Percentiles rank a stretch among this genome's conserved stretches.
phyloP scores from a whole-genome alignment of 2,888 invertebrate genomes.

The Anarsia innoxiella region DNA sequence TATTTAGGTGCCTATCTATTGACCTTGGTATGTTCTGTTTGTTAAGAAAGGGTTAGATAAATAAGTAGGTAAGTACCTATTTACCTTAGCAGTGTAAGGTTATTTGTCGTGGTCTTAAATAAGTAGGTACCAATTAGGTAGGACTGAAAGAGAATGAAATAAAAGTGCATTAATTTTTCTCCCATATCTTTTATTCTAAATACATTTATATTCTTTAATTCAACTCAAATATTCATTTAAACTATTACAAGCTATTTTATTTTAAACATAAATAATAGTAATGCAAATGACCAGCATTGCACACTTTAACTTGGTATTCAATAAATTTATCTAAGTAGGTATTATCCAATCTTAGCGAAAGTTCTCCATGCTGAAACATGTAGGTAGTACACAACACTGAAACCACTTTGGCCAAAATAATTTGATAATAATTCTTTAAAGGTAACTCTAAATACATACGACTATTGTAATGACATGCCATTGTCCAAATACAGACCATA shows the following conservation, averaged over 20 bases:
- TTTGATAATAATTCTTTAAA: constrained; percentile 23
- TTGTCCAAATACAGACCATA: too few relatives aligned
- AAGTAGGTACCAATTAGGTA: background rate
- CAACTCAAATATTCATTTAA: constrained; percentile 74
- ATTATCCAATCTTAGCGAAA: constrained; percentile 69
- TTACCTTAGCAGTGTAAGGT: too few relatives aligned
- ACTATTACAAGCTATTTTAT: constrained; percentile 74
- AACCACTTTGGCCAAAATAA: constrained; percentile 47
- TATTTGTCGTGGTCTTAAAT: background rate
- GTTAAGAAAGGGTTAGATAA: too few relatives aligned
- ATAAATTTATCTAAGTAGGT: constrained; percentile 64
- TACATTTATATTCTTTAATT: constrained; percentile 75
- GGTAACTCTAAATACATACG: constrained; percentile 30
- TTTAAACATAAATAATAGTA: constrained; percentile 72
- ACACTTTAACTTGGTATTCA: constrained; percentile 69
- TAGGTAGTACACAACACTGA: constrained; percentile 47
- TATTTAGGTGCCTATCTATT: too few relatives aligned
- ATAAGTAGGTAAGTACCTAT: too few relatives aligned
- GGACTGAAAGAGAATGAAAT: background rate
- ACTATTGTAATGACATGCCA: constrained; percentile 31
- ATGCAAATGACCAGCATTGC: constrained; percentile 74
- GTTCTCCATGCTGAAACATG: constrained; percentile 60
- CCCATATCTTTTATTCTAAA: constrained; percentile 76
- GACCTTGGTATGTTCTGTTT: too few relatives aligned
- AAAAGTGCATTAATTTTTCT: constrained; percentile 37